A percentile compares a stretch with the other conserved stretches of the same genome.
Evolutionary conservation across 2,888 invertebrate genomes (phyloP).

Genomic region (Pandemis corylana): DNA sequence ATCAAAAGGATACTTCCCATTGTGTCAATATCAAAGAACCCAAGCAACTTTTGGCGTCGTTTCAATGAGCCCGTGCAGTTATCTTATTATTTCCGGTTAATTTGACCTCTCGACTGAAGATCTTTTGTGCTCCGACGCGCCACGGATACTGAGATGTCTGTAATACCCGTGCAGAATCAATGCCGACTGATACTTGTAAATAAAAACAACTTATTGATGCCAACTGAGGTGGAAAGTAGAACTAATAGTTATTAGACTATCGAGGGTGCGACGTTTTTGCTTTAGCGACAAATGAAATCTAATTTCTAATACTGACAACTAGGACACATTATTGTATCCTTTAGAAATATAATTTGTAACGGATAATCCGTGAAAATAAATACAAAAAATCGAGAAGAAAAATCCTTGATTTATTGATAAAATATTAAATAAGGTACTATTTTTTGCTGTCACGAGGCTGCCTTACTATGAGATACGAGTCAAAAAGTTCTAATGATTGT

Average conservation of each 20-base stretch:
- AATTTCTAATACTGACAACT: too few relatives aligned
- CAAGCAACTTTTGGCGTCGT: conserved; percentile 50
- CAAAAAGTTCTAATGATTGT: too few relatives aligned
- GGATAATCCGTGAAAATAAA: too few relatives aligned
- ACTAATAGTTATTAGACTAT: neutral
- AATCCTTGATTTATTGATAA: too few relatives aligned
- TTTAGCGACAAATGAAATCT: too few relatives aligned
- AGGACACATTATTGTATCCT: too few relatives aligned
- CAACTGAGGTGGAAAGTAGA: conserved; percentile 13
- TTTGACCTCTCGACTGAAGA: conserved; percentile 61
- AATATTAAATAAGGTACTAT: too few relatives aligned
- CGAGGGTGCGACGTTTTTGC: conserved; percentile 18
- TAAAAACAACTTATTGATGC: conserved; percentile 33
- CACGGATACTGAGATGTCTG: conserved; percentile 47
- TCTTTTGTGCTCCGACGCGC: conserved; percentile 61
- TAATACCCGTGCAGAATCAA: conserved; percentile 42
- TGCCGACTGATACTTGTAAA: conserved; percentile 45
- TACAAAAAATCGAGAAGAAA: too few relatives aligned
- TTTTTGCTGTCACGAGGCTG: too few relatives aligned
- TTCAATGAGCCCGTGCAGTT: conserved; percentile 61
- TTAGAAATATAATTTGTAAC: too few relatives aligned
- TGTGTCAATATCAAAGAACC: conserved; percentile 48
- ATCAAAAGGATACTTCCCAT: conserved; percentile 38
- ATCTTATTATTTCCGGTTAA: conserved; percentile 69
- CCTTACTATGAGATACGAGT: too few relatives aligned